A percentile compares a stretch with the other conserved stretches of the same genome.
Evolutionary conservation across 2,888 invertebrate genomes (phyloP).

Genomic region (Acleris cristana): DNA sequence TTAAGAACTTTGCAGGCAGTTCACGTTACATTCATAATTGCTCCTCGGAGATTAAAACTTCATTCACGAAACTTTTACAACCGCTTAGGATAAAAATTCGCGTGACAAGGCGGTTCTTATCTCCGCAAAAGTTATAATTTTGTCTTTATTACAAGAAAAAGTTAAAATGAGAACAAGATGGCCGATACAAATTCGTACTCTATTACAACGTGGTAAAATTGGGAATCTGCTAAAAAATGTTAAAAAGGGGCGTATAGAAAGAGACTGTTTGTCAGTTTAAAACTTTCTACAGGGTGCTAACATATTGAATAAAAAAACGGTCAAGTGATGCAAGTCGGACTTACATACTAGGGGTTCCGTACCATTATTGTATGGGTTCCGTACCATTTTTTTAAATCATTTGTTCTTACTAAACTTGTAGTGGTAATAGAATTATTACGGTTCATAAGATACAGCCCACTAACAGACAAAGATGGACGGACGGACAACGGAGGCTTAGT

Average conservation of each 20-base stretch:
- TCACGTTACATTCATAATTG: conserved; percentile 10
- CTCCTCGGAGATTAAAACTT: background rate
- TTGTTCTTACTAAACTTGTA: no score
- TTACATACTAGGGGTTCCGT: no score
- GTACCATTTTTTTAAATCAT: no score
- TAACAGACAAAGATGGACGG: no score
- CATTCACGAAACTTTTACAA: conserved; percentile 2
- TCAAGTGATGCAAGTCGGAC: no score
- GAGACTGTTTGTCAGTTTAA: no score
- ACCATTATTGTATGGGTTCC: no score
- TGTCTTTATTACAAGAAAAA: background rate
- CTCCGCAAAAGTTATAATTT: background rate
- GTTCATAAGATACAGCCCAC: no score
- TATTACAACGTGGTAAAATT: background rate
- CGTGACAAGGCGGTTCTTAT: background rate
- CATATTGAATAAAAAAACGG: no score
- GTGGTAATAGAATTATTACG: no score
- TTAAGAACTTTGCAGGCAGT: background rate
- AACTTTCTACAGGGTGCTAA: no score
- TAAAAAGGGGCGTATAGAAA: background rate
- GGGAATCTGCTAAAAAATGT: background rate
- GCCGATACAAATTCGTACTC: background rate
- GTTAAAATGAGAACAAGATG: background rate
- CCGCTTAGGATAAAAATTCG: conserved; percentile 1
- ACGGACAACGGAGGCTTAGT: no score